These are phyloP conservation scores for Colostygia pectinataria DNA, from an alignment of 2,888 invertebrate genomes.

Conservation along the genomic window DNA sequence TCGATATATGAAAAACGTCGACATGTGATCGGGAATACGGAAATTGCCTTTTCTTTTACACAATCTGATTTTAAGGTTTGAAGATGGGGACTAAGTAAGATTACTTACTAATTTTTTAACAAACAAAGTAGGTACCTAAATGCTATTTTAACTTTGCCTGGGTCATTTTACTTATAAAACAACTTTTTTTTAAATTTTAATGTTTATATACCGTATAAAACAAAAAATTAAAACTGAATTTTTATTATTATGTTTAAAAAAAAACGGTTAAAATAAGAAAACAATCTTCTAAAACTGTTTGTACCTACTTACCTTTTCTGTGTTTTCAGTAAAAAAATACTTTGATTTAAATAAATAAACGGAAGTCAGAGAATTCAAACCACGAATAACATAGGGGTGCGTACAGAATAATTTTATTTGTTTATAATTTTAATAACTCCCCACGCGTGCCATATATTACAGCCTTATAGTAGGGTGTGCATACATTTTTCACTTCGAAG, in stretches of 20 bases:
- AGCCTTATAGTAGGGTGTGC: constrained; percentile 55
- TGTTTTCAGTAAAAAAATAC: not conserved
- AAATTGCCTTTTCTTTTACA: constrained; percentile 65
- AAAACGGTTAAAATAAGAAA: too few relatives aligned
- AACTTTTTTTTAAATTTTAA: too few relatives aligned
- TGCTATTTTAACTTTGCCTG: too few relatives aligned
- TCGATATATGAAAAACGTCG: constrained; percentile 73
- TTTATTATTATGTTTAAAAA: too few relatives aligned
- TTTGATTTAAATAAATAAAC: not conserved
- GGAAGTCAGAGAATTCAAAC: constrained; percentile 54
- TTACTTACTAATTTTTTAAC: too few relatives aligned
- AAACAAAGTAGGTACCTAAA: too few relatives aligned
- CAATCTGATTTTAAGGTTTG: constrained; percentile 14
- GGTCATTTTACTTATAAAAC: too few relatives aligned
- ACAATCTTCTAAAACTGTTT: too few relatives aligned
- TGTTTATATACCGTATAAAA: too few relatives aligned
- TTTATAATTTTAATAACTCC: constrained; percentile 82
- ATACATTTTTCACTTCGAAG: constrained; percentile 71
- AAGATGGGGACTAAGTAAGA: too few relatives aligned
- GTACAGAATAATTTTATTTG: constrained; percentile 78
- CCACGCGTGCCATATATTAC: constrained; percentile 57
- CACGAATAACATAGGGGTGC: constrained; percentile 59
- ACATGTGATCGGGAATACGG: constrained; percentile 57
- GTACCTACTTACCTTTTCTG: too few relatives aligned
- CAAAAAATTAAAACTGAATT: too few relatives aligned